These are phyloP conservation scores for Porites australiensis DNA, from an alignment of 64 coral and sea anemone species.

Conservation along the genomic window DNA sequence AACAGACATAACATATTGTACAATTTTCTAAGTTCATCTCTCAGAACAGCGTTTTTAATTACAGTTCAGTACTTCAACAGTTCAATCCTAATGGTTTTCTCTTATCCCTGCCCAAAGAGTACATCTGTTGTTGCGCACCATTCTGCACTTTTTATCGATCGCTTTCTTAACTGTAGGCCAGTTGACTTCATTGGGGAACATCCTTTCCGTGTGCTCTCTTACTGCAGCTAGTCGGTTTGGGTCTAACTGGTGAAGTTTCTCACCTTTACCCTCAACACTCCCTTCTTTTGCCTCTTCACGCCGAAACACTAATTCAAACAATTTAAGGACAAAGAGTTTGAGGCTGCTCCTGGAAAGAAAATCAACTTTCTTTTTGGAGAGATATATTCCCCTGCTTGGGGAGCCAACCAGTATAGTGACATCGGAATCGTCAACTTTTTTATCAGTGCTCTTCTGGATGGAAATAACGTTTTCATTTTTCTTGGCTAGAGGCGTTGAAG, in stretches of 20 bases:
- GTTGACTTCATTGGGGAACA: conserved; percentile 11
- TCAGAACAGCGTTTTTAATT: neutral
- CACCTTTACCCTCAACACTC: conserved; percentile 24
- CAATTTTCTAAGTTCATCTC: neutral
- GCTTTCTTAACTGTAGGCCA: conserved; percentile 62
- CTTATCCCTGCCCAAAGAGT: conserved; percentile 69
- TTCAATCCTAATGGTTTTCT: neutral
- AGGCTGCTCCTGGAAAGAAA: neutral
- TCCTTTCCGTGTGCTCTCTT: conserved; percentile 21
- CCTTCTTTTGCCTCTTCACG: conserved; percentile 28
- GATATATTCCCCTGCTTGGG: conserved; percentile 24
- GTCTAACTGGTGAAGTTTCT: conserved; percentile 13
- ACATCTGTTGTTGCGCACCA: neutral
- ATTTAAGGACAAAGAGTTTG: conserved; percentile 25
- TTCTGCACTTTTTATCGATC: neutral
- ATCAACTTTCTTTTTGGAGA: neutral
- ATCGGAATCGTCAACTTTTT: neutral
- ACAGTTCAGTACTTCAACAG: neutral
- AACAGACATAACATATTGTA: neutral
- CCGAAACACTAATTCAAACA: conserved; percentile 2
- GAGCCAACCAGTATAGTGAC: neutral
- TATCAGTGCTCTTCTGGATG: neutral
- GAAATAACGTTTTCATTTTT: neutral
- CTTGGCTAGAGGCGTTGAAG: neutral
- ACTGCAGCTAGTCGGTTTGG: neutral